Base-by-base conservation (phyloP, 2,113 vertebrate genomes). In the Heterotis niloticus region DNA sequence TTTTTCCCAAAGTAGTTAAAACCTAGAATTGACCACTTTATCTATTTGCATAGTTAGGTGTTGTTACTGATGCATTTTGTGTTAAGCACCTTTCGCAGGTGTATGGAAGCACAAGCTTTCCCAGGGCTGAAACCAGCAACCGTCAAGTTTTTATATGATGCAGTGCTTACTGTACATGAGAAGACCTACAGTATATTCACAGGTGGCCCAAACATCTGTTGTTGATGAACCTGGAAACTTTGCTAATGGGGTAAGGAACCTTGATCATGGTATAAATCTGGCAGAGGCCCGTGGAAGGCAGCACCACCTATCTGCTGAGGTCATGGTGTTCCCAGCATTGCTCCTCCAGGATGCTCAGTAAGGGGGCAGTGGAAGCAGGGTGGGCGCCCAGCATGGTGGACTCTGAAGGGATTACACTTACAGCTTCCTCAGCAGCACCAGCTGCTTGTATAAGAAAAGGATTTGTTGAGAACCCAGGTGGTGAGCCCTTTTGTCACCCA, bases 391-490 rank as follows among this genome's bases (percentile, higher is more conserved):
- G 26, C 26, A 60, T 18, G 10, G 24, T 24, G 74, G 67, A 71
- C 81, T 81, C 78, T 79, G 64, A 81, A 82, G 76, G 68, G 85
- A 87, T 87, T 89, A 88, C 75, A 77, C 83, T 73, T 85, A 57
- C 57, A 81, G 76, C 83, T 78, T 80, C 75, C 83, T 44, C 34
- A 44, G 34, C 81, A 81, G 76, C 81, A 81, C 74, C 78, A 71
- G 81, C 84, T 78, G 87, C 79, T 86, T 88, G 76, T 87, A 78
- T 72, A 80, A 92, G 84, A 90, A 89, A 89, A 87, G 81, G 60
- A 69, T 83, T 83, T 28, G 74, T 34, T 72, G 84, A 74, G 87
- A 84, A 81, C 82, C 83, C 90, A 92, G 89, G 85, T 89, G 88
- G 76, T 26, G 0, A 85, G 77, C 80, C 79, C 67, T 85, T 87